These are phyloP conservation scores for Agrypnia vestita DNA, from an alignment of 1,140 invertebrate genomes.

Conservation along the genomic window DNA sequence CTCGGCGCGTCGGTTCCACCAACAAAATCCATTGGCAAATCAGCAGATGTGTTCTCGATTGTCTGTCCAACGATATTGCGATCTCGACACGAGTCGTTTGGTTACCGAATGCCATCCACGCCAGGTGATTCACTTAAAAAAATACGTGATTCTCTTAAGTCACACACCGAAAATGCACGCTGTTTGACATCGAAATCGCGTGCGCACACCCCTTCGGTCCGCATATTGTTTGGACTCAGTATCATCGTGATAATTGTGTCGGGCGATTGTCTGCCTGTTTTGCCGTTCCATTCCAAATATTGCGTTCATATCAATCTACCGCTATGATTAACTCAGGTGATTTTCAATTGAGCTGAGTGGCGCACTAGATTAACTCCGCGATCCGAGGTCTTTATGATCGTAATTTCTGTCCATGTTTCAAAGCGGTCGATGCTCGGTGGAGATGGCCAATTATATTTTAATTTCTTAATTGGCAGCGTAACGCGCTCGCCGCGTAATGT, in stretches of 20 bases:
- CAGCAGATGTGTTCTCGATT: conserved; percentile 13
- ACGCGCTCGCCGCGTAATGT: background rate
- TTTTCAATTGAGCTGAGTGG: conserved; percentile 17
- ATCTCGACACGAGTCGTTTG: too few relatives aligned
- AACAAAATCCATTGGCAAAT: background rate
- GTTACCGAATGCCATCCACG: background rate
- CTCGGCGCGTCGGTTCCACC: background rate
- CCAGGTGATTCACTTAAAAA: background rate
- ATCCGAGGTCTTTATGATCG: background rate
- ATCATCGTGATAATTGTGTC: background rate
- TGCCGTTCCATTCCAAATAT: conserved; percentile 13
- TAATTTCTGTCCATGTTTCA: background rate
- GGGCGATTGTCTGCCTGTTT: background rate
- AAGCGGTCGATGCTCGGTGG: background rate
- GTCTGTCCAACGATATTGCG: background rate
- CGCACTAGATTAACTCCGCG: background rate
- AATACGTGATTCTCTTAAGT: too few relatives aligned
- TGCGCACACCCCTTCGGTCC: background rate
- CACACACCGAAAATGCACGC: too few relatives aligned
- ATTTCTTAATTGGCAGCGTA: conserved; percentile 2
- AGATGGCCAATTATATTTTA: conserved; percentile 11
- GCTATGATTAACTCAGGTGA: background rate
- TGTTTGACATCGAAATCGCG: background rate
- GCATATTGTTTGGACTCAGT: background rate
- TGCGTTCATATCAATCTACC: background rate